These are phyloP conservation scores for Natator depressus DNA, from an alignment of 2,113 vertebrate species.

Conservation along the genomic window DNA sequence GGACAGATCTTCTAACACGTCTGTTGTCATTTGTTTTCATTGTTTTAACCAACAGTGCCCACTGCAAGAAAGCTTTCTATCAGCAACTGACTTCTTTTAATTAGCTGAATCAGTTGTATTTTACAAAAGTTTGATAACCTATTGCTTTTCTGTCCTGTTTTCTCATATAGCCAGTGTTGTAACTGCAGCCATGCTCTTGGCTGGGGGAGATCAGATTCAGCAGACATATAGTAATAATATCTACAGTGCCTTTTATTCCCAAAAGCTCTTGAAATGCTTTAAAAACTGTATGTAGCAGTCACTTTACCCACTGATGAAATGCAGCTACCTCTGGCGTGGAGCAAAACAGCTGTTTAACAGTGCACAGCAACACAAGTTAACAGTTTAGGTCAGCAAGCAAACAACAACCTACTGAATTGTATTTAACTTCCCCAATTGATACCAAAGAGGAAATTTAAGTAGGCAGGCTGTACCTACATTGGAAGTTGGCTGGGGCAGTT, in stretches of 20 bases:
- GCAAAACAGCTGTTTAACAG: not conserved
- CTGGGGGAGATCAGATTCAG: not conserved
- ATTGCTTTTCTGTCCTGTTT: conserved; percentile 24
- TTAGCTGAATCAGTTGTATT: not conserved
- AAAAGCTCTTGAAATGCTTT: not conserved
- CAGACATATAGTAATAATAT: not conserved
- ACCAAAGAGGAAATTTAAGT: not conserved
- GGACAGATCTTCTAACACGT: conserved; percentile 6
- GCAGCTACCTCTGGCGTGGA: not conserved
- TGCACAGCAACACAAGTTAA: not conserved
- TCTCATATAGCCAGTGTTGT: not conserved
- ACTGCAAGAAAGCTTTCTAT: not conserved
- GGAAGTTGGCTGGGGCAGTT: not conserved
- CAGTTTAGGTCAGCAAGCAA: not conserved
- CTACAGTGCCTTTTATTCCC: not conserved
- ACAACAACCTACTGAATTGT: not conserved
- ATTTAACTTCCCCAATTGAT: not conserved
- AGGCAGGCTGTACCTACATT: not conserved
- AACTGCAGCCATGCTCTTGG: not conserved
- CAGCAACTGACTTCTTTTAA: not conserved
- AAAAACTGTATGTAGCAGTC: not conserved
- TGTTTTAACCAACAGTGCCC: not conserved
- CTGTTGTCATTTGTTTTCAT: not conserved
- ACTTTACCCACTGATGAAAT: not conserved
- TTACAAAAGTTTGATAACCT: not conserved